Evolutionary conservation across 2,797 vertebrate genomes (phyloP), one percentile per base, ranked within the genome.

Genomic region (Myotis findleyi): DNA sequence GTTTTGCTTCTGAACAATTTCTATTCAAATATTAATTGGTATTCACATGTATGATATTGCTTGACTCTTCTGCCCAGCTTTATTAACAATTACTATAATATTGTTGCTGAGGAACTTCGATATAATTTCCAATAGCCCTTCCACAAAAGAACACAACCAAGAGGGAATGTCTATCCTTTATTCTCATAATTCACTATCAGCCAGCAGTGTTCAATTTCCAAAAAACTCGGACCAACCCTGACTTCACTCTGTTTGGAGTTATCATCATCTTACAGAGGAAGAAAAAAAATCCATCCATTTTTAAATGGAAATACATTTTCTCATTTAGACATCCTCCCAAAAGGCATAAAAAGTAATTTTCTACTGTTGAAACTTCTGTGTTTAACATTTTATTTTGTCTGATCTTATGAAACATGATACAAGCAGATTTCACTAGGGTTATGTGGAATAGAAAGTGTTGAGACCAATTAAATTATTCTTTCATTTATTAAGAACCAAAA

Each of bases 291-390:
- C 51, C 49, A 94, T 92, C 59, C 51, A 73, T 96, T 96, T 95
- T 96, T 93, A 96, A 96, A 94, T 44, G 62, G 55, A 97, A 95
- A 86, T 96, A 95, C 49, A 96, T 95, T 97, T 96, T 97, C 93
- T 97, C 96, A 97, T 97, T 95, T 96, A 95, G 90, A 96, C 85
- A 89, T 94, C 30, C 85, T 96, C 94, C 95, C 94, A 94, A 97
- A 94, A 97, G 97, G 90, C 95, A 97, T 93, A 93, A 96, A 97
- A 97, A 94, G 97, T 96, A 97, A 97, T 97, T 97, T 97, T 94
- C 96, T 94, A 69, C 69, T 86, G 75, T 94, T 77, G 66, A 96
- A 97, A 97, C 33, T 95, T 96, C 94, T 94, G 87, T 96, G 82
- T 82, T 96, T 97, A 96, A 96, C 57, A 90, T 95, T 97, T 97